Evolutionary conservation across 2,797 vertebrate genomes (phyloP), one percentile per base, ranked within the genome.

Genomic region (Microtus californicus): DNA sequence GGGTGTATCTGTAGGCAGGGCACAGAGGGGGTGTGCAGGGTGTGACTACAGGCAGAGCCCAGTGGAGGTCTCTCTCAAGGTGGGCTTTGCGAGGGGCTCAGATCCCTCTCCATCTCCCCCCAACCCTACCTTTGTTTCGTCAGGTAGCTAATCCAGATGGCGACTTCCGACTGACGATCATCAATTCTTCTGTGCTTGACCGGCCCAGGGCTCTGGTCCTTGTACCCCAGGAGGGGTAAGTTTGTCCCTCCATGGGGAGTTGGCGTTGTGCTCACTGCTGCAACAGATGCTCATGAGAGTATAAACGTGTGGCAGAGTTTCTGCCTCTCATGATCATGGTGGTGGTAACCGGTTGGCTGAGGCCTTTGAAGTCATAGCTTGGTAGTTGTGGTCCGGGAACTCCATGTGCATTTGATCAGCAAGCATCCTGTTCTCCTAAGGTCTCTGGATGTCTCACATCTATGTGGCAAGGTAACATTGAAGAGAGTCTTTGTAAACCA

Each of bases 81-180:
- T 10, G 56, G n/a, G 2, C 5, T 69, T 61, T 82, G 34, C 5
- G 31, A 78, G 69, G 86, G 40, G 13, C 81, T 91, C 37, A 61
- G 9, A 19, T 51, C 4, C 56, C 12, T 37, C 21, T 51, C 15
- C 4, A 7, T 34, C 31, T 83, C 73, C 54, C 34, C 13, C 2
- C 12, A 1, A 59, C 10, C 23, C 29, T 1, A 9, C 15, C 29
- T 17, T 93, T 27, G 93, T 43, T 80, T 45, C 27, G 14, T 80
- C 95, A 99, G 99, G 99, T 99, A 71, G 99, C 99, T 48, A 99
- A 99, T 90, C 99, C 99, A 4, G 99, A 99, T 0, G 99, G 99
- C 8, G 99, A 99, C 97, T 98, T 99, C 95, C 98, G 99, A 7
- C 99, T 99, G 93, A 99, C 99, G 0, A 95, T 99, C 80, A 97